Conservation (phyloP, 2,113 vertebrate genomes). For the Syrrhaptes paradoxus region DNA sequence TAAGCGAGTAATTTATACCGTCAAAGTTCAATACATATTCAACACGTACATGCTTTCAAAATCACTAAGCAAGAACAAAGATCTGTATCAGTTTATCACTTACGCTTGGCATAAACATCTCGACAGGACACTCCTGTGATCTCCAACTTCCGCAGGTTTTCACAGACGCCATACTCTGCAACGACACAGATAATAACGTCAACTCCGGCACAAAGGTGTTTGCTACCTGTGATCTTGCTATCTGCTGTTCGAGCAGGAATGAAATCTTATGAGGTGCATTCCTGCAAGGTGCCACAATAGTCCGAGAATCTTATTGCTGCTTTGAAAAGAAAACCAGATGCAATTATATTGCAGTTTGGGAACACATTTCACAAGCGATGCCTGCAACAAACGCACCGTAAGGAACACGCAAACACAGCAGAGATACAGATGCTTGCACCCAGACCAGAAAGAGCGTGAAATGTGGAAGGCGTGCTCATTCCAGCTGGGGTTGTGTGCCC, state of each 20-base stretch:
- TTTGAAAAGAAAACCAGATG: background rate
- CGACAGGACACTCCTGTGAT: conserved; percentile 87
- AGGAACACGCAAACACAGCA: background rate
- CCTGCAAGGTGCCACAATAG: background rate
- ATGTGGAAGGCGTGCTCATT: background rate
- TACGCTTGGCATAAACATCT: conserved; percentile 96
- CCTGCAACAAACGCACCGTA: background rate
- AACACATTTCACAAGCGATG: background rate
- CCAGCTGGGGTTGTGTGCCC: background rate
- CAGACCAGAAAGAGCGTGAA: background rate
- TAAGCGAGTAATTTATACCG: background rate
- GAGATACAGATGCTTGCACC: background rate
- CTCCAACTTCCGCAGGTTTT: conserved; percentile 91
- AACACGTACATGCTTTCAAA: background rate
- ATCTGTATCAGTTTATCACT: conserved; percentile 55
- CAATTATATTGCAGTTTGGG: accelerated
- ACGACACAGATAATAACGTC: background rate
- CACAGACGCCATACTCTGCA: conserved; percentile 92
- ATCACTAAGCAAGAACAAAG: background rate
- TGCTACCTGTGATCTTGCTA: background rate
- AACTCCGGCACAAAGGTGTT: background rate
- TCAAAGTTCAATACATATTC: background rate
- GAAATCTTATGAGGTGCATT: background rate
- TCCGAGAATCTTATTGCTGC: background rate
- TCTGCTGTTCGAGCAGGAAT: background rate